Evolutionary conservation across 2,797 vertebrate genomes (phyloP), one percentile per base, ranked within the genome.

Genomic region (Xiphorhynchus erythropygius): DNA sequence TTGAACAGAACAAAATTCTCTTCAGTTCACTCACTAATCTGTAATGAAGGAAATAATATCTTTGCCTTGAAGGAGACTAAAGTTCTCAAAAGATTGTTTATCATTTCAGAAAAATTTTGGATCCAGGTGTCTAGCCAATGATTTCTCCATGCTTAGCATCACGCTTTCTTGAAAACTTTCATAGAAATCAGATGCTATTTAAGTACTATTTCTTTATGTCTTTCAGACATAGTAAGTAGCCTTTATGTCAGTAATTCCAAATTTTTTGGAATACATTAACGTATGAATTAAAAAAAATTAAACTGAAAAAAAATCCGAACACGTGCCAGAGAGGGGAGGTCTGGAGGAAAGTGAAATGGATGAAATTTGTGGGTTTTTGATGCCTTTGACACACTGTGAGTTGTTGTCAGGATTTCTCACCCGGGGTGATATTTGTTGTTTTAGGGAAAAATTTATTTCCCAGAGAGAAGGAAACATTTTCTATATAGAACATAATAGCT

Each of bases 1-100:
- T 83, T 83, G 53, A 89, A 90, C 19, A 60, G 68, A 83, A 77
- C 15, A 87, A 82, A 95, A 87, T 90, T 95, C 80, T 78, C 59
- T 91, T 93, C 10, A 12, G 44, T 79, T 87, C 62, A 60, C 33
- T 93, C 17, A 11, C 71, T 69, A 84, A 55, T 44, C 59, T 79
- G 55, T 87, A 90, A 79, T 0, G 1, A 94, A 87, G 59, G 50
- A 89, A 90, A 89, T 67, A 73, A 25, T 78, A 73, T 50, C 23
- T 91, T 84, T 35, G 88, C 50, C 62, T 88, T 74, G 27, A 49
- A 80, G 71, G 52, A 93, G n/a, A n/a, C 39, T 90, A 10, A 88
- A 89, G 49, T 80, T 74, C 28, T 94, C 55, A 53, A 87, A 95
- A 32, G 47, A 35, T 28, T 59, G 32, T 76, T 92, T 53, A 67